Evolutionary conservation across 2,888 invertebrate genomes (phyloP).

Genomic region (Phengaris arion): DNA sequence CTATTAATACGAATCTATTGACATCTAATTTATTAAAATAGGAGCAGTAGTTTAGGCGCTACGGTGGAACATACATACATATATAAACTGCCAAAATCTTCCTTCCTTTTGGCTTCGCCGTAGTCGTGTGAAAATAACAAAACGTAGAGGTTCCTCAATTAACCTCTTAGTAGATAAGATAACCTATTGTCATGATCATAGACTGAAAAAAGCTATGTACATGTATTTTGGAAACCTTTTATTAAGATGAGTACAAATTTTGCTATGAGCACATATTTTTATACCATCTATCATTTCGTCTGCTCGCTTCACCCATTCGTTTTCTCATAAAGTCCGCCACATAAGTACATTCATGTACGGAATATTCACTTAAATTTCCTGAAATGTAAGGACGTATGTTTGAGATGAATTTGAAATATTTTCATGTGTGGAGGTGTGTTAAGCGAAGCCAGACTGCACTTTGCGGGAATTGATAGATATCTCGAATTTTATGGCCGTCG

Average conservation of each 20-base stretch:
- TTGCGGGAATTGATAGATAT: conserved; percentile 32
- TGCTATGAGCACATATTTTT: not conserved
- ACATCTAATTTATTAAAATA: too few relatives aligned
- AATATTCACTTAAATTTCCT: conserved; percentile 28
- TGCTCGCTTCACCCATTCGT: conserved; percentile 17
- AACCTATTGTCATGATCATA: too few relatives aligned
- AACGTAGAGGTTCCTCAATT: too few relatives aligned
- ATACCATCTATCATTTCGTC: conserved; percentile 18
- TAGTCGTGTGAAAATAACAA: too few relatives aligned
- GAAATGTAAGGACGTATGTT: conserved; percentile 26
- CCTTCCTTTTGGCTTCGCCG: too few relatives aligned
- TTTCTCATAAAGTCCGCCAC: conserved; percentile 22
- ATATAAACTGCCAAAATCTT: too few relatives aligned
- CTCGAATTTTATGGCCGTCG: conserved; percentile 30
- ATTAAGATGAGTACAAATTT: conserved; percentile 1
- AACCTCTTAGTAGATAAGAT: too few relatives aligned
- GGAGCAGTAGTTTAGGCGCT: too few relatives aligned
- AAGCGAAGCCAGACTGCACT: conserved; percentile 31
- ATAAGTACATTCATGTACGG: conserved; percentile 22
- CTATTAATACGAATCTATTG: too few relatives aligned
- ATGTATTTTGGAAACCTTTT: not conserved
- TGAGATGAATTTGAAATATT: conserved; percentile 29
- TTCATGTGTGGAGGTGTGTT: conserved; percentile 25
- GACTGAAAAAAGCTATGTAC: not conserved
- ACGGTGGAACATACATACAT: too few relatives aligned